Percentiles rank a stretch among this genome's conserved stretches.
phyloP scores from a whole-genome alignment of 2,888 invertebrate genomes.

The Digitonthophagus gazella region DNA sequence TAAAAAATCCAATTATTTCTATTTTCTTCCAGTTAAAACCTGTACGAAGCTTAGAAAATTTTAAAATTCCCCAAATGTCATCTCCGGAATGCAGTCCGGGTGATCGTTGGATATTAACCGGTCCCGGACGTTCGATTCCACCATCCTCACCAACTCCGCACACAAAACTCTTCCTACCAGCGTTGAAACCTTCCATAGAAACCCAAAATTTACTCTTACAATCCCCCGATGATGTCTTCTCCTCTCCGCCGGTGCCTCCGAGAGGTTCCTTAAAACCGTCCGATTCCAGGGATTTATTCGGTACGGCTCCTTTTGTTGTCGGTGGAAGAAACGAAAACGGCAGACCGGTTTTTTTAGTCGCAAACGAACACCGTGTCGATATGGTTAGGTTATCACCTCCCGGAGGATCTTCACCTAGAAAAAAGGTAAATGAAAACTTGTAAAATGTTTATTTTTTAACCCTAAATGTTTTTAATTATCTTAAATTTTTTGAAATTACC shows the following conservation, averaged over 20 bases:
- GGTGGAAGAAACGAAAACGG: constrained; percentile 52
- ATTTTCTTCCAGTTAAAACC: constrained; percentile 57
- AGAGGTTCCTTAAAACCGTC: constrained; percentile 42
- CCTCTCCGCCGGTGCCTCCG: constrained; percentile 45
- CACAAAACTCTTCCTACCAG: constrained; percentile 34
- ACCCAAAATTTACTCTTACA: constrained; percentile 48
- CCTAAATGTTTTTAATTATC: too few relatives aligned
- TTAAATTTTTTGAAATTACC: too few relatives aligned
- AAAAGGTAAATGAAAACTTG: constrained; percentile 45
- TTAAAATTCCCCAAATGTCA: constrained; percentile 45
- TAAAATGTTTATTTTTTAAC: too few relatives aligned
- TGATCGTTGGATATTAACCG: constrained; percentile 43
- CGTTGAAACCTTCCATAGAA: constrained; percentile 38
- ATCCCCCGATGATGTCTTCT: constrained; percentile 48
- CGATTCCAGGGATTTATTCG: constrained; percentile 44
- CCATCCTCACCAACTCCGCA: constrained; percentile 43
- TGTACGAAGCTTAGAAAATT: constrained; percentile 61
- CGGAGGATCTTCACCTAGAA: constrained; percentile 43
- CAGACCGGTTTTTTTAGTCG: constrained; percentile 51
- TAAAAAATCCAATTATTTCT: background rate
- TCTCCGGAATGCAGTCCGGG: constrained; percentile 41
- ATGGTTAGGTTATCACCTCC: constrained; percentile 52
- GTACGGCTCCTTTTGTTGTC: constrained; percentile 49
- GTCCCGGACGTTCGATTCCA: too few relatives aligned
- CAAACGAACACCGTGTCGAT: constrained; percentile 50